phyloP scores from a whole-genome alignment of 2,888 invertebrate genomes.

The Eurytoma californica region DNA sequence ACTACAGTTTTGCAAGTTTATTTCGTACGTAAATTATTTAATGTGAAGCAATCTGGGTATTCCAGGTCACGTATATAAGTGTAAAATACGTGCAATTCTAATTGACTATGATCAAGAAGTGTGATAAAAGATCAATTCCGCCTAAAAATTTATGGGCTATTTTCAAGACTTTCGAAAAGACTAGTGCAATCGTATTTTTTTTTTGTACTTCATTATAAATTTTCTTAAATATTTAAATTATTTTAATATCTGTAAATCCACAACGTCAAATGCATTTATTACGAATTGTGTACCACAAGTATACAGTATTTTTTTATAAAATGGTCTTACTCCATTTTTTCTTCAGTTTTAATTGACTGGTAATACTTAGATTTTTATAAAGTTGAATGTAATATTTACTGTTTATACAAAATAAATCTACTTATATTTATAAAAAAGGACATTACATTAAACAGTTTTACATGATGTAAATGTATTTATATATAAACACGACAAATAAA shows the following conservation, averaged over 20 bases:
- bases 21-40: slow-evolving; percentile 92
- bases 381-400: slow-evolving; percentile 51
- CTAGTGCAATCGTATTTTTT: slow-evolving; percentile 31
- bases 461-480: neutral
- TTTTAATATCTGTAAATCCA: slow-evolving; percentile 23
- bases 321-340: neutral
- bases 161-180: slow-evolving; percentile 30
- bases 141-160: slow-evolving; percentile 14
- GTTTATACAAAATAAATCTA: slow-evolving; percentile 43
- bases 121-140: slow-evolving; percentile 46
- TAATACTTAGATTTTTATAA: slow-evolving; percentile 49
- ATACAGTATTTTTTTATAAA: slow-evolving; percentile 53
- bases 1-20: slow-evolving; percentile 89
- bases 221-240: slow-evolving; percentile 42
- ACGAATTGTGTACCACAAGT: slow-evolving; percentile 27
- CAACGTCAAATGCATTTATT: slow-evolving; percentile 30
- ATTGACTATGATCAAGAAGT: slow-evolving; percentile 30
- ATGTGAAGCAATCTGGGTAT: slow-evolving; percentile 80
- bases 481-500: slow-evolving; percentile 49
- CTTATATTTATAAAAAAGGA: slow-evolving; percentile 49
- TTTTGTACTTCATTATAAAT: slow-evolving; percentile 30
- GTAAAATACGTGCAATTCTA: slow-evolving; percentile 4
- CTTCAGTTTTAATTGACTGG: neutral
- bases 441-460: slow-evolving; percentile 46
- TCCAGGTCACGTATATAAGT: slow-evolving; percentile 69